A percentile compares a stretch with the other conserved stretches of the same genome.
phyloP scores from a whole-genome alignment of 2,797 vertebrate species.

The Enteromius radiatus region DNA sequence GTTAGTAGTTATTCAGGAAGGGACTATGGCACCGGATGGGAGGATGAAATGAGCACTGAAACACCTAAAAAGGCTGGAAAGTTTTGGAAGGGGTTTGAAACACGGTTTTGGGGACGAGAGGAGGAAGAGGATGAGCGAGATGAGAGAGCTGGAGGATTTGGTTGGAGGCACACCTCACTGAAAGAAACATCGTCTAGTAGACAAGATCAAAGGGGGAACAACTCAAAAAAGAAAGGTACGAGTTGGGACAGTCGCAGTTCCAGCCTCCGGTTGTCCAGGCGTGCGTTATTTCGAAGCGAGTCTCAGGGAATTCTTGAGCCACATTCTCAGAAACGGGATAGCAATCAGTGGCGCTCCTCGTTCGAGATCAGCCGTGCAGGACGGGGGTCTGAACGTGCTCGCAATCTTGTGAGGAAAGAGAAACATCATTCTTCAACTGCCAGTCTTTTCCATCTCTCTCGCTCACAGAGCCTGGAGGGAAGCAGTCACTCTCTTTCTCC shows the following conservation, averaged over 20 bases:
- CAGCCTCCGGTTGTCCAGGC: slow-evolving; percentile 75
- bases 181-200: slow-evolving; percentile 67
- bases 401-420: slow-evolving; percentile 62
- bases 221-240: slow-evolving; percentile 69
- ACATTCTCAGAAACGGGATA: slow-evolving; percentile 65
- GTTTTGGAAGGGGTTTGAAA: slow-evolving; percentile 79
- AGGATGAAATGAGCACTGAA: slow-evolving; percentile 62
- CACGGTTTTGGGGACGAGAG: slow-evolving; percentile 76
- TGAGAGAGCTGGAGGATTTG: slow-evolving; percentile 72
- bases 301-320: slow-evolving; percentile 80
- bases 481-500: slow-evolving; percentile 78
- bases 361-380: slow-evolving; percentile 77
- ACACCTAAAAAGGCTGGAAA: slow-evolving; percentile 70
- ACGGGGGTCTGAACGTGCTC: slow-evolving; percentile 62
- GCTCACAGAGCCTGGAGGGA: slow-evolving; percentile 79
- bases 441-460: slow-evolving; percentile 80
- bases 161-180: slow-evolving; percentile 72
- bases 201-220: slow-evolving; percentile 67
- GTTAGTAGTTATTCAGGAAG: slow-evolving; percentile 78
- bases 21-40: slow-evolving; percentile 74
- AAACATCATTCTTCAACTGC: slow-evolving; percentile 79
- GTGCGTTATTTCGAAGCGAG: slow-evolving; percentile 80
- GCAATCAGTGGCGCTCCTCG: slow-evolving; percentile 81
- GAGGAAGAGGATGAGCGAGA: slow-evolving; percentile 69
- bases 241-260: slow-evolving; percentile 75